A percentile compares a stretch with the other conserved stretches of the same genome.
phyloP scores from a whole-genome alignment of 1,140 invertebrate genomes.

The Aethina tumida region DNA sequence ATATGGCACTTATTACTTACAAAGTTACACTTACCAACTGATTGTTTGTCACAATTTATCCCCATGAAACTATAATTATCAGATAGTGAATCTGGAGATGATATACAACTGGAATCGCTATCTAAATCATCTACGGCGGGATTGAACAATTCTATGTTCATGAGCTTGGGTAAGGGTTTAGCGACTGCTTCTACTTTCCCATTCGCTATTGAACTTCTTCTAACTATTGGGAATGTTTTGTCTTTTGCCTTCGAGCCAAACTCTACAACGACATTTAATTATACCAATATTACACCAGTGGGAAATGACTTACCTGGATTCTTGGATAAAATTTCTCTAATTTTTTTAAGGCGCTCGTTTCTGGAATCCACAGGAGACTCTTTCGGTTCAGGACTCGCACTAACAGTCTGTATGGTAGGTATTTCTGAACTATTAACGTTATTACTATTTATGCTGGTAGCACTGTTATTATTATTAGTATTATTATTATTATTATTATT shows the following conservation, averaged over 20 bases:
- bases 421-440: constrained; percentile 3
- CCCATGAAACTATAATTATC: constrained; percentile 79
- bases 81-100: constrained; percentile 77
- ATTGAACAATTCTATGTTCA: constrained; percentile 78
- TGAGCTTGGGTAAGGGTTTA: constrained; percentile 54
- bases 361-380: constrained; percentile 36
- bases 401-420: no score
- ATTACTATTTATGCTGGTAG: no score
- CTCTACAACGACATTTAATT: no score
- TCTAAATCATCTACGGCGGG: constrained; percentile 84
- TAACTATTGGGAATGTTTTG: constrained; percentile 43
- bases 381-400: no score
- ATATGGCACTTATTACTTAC: neutral
- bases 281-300: no score
- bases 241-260: constrained; percentile 41
- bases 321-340: constrained; percentile 54
- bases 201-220: constrained; percentile 41
- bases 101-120: constrained; percentile 76
- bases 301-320: no score
- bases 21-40: constrained; percentile 1
- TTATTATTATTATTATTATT: no score
- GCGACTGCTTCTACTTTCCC: constrained; percentile 42
- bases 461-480: no score
- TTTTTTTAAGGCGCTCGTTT: constrained; percentile 52
- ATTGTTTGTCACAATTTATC: constrained; percentile 30